Evolutionary conservation across 2,113 vertebrate species (phyloP), one percentile per base, ranked within the genome.

Genomic region (Pelobates fuscus): DNA sequence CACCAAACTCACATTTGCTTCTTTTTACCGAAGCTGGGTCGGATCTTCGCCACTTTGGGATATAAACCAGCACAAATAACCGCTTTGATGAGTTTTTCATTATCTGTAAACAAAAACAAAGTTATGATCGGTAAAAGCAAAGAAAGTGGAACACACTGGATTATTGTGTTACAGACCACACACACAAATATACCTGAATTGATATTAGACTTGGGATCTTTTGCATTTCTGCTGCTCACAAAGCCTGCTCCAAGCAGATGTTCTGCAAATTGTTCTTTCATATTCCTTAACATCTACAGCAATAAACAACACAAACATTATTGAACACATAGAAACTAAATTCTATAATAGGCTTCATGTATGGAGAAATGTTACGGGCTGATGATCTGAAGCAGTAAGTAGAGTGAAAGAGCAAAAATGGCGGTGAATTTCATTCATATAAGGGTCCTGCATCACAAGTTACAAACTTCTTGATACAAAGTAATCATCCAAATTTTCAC

Each of bases 191-290:
- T 88, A 96, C 97, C 96, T 15, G 97, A 99, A 84, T 99, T 98
- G 77, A 94, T 91, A 29, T 99, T 99, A 2, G 97, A 94, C 75
- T 90, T 90, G 67, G 93, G 87, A 80, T 98, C 94, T 87, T 91
- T 94, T 26, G 96, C 95, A 78, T 91, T 88, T 74, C 85, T 94
- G 82, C 94, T 97, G 79, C 85, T 92, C 71, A 99, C 94, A 86
- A 99, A 99, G 0, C 97, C 97, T 75, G 93, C 86, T 44, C 88
- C 87, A 78, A 95, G 91, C 26, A 99, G 93, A 81, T 99, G 96
- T 78, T 99, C 97, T 1, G 96, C 89, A 92, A 99, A 99, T 84
- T 99, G 96, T 1, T 91, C 93, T 83, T 99, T 99, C 97, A 99
- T 99, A 82, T 95, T 97, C 78, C 95, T 92, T 80, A 99, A 86